Base-by-base conservation (phyloP, 2,797 vertebrate species). In the Distichodus sexfasciatus region DNA sequence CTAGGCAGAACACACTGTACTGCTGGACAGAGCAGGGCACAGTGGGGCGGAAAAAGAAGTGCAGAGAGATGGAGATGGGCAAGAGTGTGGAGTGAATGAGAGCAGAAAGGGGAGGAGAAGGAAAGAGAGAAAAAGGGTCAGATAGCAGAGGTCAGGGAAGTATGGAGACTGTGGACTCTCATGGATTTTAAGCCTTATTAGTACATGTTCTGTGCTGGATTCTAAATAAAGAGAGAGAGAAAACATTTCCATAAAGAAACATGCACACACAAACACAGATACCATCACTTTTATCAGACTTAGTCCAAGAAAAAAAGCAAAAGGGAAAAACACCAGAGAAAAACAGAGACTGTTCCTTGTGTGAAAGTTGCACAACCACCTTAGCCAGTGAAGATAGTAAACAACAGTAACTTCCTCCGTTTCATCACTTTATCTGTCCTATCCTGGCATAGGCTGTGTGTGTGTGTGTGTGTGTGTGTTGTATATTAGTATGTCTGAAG, bases 391-490 rank as follows among this genome's bases (percentile, higher is more conserved):
- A 71, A 69, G 71, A 38, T 7, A 65, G 79, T 88, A 85, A 89
- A 88, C 82, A 88, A 79, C 24, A 28, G 66, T 23, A 24, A 72
- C 71, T 76, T 84, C 77, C 77, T 75, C 70, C 77, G 85, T 82
- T 35, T 31, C 62, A 50, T 67, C 58, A 71, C 79, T 58, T 69
- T 36, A 44, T 78, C 51, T n/a, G n/a, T n/a, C n/a, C n/a, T n/a
- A n/a, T n/a, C n/a, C n/a, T n/a, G n/a, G n/a, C n/a, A n/a, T n/a
- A n/a, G n/a, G n/a, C n/a, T n/a, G n/a, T n/a, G n/a, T n/a, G n/a
- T n/a, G n/a, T n/a, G n/a, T n/a, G n/a, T n/a, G n/a, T n/a, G n/a
- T n/a, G n/a, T n/a, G n/a, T n/a, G n/a, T n/a, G n/a, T n/a, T n/a
- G n/a, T n/a, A n/a, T n/a, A n/a, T n/a, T n/a, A n/a, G n/a, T n/a